These are phyloP conservation scores for Hyppa rectilinea DNA, from an alignment of 2,888 invertebrate genomes.

Conservation along the genomic window DNA sequence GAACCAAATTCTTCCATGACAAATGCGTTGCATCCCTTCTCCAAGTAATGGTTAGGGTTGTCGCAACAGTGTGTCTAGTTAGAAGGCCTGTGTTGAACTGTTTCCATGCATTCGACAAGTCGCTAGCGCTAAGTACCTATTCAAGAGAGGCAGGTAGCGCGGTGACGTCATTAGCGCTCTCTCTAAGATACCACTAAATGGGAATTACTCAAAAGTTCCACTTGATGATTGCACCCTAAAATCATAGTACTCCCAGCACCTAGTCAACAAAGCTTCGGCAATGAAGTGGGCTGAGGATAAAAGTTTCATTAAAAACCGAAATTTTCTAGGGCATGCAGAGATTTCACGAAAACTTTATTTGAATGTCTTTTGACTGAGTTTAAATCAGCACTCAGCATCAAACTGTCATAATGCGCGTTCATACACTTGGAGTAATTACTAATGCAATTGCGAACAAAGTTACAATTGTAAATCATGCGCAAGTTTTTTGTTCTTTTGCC, in stretches of 20 bases:
- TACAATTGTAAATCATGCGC: no score
- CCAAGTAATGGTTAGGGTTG: conserved; percentile 13
- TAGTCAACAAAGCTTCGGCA: background rate
- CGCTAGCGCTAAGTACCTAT: conserved; percentile 41
- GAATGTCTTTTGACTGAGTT: background rate
- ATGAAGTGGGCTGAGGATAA: no score
- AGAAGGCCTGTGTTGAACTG: background rate
- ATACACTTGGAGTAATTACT: background rate
- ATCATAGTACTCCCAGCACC: background rate
- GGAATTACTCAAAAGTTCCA: conserved; percentile 10
- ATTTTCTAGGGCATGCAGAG: background rate
- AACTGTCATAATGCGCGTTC: background rate
- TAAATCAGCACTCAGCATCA: no score
- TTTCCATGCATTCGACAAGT: conserved; percentile 37
- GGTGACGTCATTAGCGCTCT: conserved; percentile 60
- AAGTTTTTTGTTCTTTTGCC: background rate
- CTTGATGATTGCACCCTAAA: background rate
- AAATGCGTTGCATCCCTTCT: background rate
- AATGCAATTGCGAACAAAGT: background rate
- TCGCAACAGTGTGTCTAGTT: background rate
- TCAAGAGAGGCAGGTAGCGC: conserved; percentile 32
- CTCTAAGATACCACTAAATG: conserved; percentile 7
- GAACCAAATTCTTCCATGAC: background rate
- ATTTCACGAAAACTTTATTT: background rate
- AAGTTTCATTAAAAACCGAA: background rate